These are phyloP conservation scores for Leguminivora glycinivorella DNA, from an alignment of 1,140 invertebrate genomes.

Conservation along the genomic window DNA sequence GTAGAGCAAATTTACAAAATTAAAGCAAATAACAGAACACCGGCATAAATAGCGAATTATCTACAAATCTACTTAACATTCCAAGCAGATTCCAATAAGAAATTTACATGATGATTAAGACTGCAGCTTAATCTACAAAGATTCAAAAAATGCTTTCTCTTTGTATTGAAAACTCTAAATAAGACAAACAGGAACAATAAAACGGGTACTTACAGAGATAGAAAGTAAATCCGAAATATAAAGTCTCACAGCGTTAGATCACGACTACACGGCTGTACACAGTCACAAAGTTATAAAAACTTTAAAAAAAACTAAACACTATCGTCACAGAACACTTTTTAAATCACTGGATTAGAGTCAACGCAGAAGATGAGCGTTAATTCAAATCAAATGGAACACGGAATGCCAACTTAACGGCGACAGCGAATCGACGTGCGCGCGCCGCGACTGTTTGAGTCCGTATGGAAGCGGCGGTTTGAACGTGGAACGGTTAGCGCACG, in stretches of 20 bases:
- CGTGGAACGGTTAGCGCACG: constrained; percentile 36
- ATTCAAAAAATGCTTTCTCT: constrained; percentile 57
- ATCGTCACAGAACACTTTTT: constrained; percentile 45
- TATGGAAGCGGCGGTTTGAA: constrained; percentile 41
- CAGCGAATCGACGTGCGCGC: constrained; percentile 62
- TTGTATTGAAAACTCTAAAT: constrained; percentile 37
- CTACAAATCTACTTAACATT: not conserved
- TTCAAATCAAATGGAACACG: constrained; percentile 57
- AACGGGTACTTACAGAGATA: constrained; percentile 73
- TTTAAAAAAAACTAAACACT: constrained; percentile 41
- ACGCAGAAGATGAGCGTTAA: constrained; percentile 54
- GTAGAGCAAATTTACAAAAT: not conserved
- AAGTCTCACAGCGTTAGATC: constrained; percentile 58
- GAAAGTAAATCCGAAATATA: constrained; percentile 76
- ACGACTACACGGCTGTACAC: constrained; percentile 57
- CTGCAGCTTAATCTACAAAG: not conserved
- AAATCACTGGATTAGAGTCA: constrained; percentile 42
- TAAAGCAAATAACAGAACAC: not conserved
- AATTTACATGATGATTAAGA: not conserved
- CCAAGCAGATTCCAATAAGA: constrained; percentile 2
- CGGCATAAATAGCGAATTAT: not conserved
- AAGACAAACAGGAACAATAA: constrained; percentile 68
- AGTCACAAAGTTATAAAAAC: constrained; percentile 53
- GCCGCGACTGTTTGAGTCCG: constrained; percentile 54
- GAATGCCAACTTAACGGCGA: constrained; percentile 43